Evolutionary conservation across 2,113 vertebrate genomes (phyloP), one percentile per base, ranked within the genome.

Genomic region (Malurus cyaneus): DNA sequence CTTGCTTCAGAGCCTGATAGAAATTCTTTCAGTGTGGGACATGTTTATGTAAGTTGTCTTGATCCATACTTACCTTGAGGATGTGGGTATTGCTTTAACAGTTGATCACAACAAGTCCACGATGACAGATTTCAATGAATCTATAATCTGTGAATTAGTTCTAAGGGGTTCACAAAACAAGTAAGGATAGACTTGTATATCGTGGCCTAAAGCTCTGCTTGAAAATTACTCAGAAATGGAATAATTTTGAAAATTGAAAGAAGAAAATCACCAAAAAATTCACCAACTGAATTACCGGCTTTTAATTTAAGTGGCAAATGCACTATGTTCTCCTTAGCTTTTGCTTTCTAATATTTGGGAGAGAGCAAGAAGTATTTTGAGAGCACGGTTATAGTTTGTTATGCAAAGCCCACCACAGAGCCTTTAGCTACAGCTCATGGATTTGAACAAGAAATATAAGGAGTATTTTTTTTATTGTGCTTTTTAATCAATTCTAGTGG

Each of bases 1-100:
- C 23, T 84, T 61, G 15, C 46, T 93, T 83, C 36, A 49, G 47
- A 91, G 15, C 42, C 31, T 47, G 25, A 42, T 81, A 32, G 50
- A 72, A 92, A 21, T 73, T 23, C 12, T 86, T 66, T 77, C 59
- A 57, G 50, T 70, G 14, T 61, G 64, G 29, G 34, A 47, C 20
- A 73, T 59, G 28, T 56, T 69, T 7, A 3, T 42, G 29, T 42
- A 70, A 67, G 16, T 66, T 53, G 31, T 83, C 26, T 8, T 1
- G 18, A 44, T 50, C 71, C 74, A 46, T 65, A 7, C 39, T 62
- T 50, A 19, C 36, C 65, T 29, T 70, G 80, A 60, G 73, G 39
- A 88, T 88, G 34, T 17, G 34, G 54, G 14, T 72, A 66, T 88
- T 94, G 50, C 80, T 89, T 60, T 74, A 85, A 60, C 52, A 67